Percentiles rank a stretch among this genome's conserved stretches.
Conservation (phyloP, 2,113 vertebrate species). For the Zootoca vivipara region DNA sequence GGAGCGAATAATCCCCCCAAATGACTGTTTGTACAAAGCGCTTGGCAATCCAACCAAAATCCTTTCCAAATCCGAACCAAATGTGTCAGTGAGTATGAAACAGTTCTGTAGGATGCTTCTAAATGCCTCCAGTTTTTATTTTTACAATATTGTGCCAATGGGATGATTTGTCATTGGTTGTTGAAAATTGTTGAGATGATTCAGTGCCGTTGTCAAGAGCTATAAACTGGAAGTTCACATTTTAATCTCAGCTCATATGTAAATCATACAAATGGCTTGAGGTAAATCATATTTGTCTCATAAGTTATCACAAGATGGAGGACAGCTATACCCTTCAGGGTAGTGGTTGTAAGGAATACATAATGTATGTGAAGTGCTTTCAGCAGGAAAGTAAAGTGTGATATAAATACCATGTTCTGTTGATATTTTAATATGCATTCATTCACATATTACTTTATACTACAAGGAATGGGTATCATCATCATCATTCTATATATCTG, state of each 20-base stretch:
- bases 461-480: background rate
- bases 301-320: background rate
- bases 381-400: background rate
- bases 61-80: slow-evolving; percentile 24
- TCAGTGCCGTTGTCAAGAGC: background rate
- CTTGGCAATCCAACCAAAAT: slow-evolving; percentile 48
- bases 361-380: background rate
- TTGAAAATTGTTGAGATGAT: background rate
- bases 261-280: background rate
- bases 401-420: background rate
- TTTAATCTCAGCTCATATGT: background rate
- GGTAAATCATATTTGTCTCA: background rate
- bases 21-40: slow-evolving; percentile 33
- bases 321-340: background rate
- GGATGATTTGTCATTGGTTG: background rate
- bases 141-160: background rate
- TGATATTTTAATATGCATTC: background rate
- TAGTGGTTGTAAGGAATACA: background rate
- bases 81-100: slow-evolving; percentile 54
- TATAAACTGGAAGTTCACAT: background rate
- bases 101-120: slow-evolving; percentile 41
- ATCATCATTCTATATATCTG: too few relatives aligned
- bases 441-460: background rate
- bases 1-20: slow-evolving; percentile 48
- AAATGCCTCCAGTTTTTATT: background rate